Percentiles rank a stretch among this genome's conserved stretches.
phyloP scores from a whole-genome alignment of 2,797 vertebrate genomes.

The Phyllotis vaccarum region DNA sequence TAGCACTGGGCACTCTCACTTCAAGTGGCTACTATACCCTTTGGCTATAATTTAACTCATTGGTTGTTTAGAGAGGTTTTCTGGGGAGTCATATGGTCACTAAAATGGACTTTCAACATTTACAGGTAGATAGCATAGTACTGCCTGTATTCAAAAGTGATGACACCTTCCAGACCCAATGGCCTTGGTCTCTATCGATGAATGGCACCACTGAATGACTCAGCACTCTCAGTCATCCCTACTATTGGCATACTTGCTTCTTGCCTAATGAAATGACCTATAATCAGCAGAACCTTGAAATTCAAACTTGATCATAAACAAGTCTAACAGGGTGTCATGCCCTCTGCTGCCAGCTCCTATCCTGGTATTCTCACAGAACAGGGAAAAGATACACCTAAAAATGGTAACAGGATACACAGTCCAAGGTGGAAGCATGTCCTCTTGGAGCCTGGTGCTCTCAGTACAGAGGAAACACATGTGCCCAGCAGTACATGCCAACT shows the following conservation, averaged over 20 bases:
- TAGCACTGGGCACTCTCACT: background rate
- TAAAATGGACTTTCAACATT: background rate
- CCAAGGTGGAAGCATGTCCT: background rate
- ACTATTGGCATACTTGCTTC: no score
- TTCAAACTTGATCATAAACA: background rate
- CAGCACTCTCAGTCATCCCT: no score
- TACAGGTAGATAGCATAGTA: background rate
- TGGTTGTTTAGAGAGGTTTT: background rate
- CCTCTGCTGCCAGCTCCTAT: background rate
- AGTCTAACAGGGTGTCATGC: background rate
- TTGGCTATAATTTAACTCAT: background rate
- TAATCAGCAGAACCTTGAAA: constrained; percentile 4
- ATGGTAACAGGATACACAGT: background rate
- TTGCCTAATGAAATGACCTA: background rate
- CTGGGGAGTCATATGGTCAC: constrained; percentile 19
- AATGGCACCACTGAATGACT: background rate
- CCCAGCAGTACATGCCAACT: fast-evolving
- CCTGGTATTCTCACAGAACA: background rate
- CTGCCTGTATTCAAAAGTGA: background rate
- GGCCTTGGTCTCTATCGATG: background rate
- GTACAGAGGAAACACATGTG: background rate
- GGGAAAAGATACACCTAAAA: background rate
- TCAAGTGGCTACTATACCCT: background rate
- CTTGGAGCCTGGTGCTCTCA: background rate
- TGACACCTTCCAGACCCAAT: background rate